Evolutionary conservation across 2,797 vertebrate species (phyloP).

Genomic region (Myotis pilosus): DNA sequence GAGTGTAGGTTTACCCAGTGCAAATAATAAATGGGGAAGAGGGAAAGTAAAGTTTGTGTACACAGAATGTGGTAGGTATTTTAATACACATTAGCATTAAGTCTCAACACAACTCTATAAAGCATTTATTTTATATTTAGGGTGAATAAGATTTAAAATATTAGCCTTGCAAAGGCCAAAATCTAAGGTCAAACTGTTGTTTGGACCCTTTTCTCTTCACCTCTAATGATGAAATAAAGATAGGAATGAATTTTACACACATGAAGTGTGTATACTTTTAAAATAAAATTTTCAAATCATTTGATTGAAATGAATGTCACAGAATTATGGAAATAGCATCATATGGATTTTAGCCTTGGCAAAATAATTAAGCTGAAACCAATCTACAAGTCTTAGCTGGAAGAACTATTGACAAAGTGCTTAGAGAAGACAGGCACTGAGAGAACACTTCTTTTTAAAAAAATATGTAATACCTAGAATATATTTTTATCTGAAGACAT

Average conservation of each 20-base stretch:
- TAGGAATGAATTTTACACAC: neutral
- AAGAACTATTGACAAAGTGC: neutral
- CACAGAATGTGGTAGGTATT: neutral
- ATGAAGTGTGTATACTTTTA: neutral
- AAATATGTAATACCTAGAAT: neutral
- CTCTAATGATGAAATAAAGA: neutral
- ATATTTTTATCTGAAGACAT: neutral
- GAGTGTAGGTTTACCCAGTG: neutral
- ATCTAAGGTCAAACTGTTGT: neutral
- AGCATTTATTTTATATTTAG: neutral
- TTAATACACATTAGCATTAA: neutral
- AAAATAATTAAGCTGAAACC: neutral
- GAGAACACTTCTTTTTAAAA: neutral
- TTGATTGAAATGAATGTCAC: neutral
- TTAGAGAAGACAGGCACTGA: neutral
- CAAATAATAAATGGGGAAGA: neutral
- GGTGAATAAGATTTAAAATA: neutral
- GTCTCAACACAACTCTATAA: neutral
- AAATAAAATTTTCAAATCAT: slow-evolving; percentile 5
- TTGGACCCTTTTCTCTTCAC: neutral
- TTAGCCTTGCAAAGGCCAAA: neutral
- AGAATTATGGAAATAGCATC: neutral
- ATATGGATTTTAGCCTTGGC: neutral
- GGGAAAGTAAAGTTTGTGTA: neutral
- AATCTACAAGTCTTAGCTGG: neutral